A percentile compares a stretch with the other conserved stretches of the same genome.
Evolutionary conservation across 2,888 invertebrate species (phyloP).

Genomic region (Mantis religiosa): DNA sequence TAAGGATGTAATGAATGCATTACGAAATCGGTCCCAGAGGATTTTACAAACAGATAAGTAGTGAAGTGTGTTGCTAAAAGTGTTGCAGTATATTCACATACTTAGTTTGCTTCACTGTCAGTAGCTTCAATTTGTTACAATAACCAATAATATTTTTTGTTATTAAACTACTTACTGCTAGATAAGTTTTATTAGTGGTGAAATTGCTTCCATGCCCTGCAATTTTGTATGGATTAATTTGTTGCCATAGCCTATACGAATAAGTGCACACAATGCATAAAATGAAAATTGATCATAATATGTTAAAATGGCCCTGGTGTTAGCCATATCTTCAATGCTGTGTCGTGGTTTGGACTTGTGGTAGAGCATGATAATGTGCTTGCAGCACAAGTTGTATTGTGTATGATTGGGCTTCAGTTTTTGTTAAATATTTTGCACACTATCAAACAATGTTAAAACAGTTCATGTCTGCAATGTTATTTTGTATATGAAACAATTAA

Average conservation of each 20-base stretch:
- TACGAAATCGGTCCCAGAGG: no score
- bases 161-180: no score
- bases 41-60: no score
- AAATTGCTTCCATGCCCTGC: neutral
- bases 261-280: neutral
- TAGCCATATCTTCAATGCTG: neutral
- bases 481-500: neutral
- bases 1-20: no score
- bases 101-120: no score
- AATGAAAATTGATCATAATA: neutral
- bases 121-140: no score
- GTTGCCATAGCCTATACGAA: neutral
- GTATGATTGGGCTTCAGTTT: neutral
- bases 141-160: no score
- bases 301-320: neutral
- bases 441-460: neutral
- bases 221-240: neutral
- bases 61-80: no score
- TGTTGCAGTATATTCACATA: no score
- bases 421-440: neutral
- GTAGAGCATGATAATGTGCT: neutral
- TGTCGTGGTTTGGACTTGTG: neutral
- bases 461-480: neutral
- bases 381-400: neutral
- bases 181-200: no score